Base-by-base conservation (phyloP, 2,888 invertebrate genomes). In the Meghimatium bilineatum region DNA sequence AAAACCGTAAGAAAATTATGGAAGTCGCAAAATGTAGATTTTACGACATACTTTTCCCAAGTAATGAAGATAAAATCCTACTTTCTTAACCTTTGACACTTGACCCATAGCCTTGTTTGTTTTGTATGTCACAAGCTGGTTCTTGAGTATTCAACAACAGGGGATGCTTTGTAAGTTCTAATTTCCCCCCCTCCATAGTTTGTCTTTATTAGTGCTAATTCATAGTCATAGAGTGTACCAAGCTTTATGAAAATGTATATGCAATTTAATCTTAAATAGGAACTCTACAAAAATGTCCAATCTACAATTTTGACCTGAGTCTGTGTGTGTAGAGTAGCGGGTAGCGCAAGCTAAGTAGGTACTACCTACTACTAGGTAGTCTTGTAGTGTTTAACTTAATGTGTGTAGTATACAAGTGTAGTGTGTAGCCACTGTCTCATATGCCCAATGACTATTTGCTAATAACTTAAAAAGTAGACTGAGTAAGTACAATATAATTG, bases 161-260 rank as follows among this genome's bases (percentile, higher is more conserved):
- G 52, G 49, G 32, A 52, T 29, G 63, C 26, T 29, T n/a, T 74
- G 38, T 77, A 77, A 77, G 77, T 77, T 77, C 77, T 36, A 77
- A 36, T 77, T 77, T 77, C 32, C 6, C 34, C 36, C 60, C 23
- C n/a, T 49, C 29, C 56, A 23, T 23, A 56, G 17, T 56, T 63
- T 63, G n/a, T 63, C 12, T n/a, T 63, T 63, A n/a, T 3, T n/a
- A 63, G n/a, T 17, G n/a, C n/a, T 63, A 3, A 23, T n/a, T 10
- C 26, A n/a, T 63, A n/a, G 60, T 10, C 26, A 63, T 63, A n/a
- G 3, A 63, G n/a, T n/a, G n/a, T n/a, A 12, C n/a, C 23, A 20
- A 56, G 56, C 56, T 44, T 44, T 44, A 5, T 44, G 44, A 44
- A 44, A 44, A 56, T 2, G 20, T 17, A 56, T 17, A 23, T 56